These are phyloP conservation scores for Thunnus albacares DNA, from an alignment of 2,797 vertebrate genomes.

Conservation along the genomic window DNA sequence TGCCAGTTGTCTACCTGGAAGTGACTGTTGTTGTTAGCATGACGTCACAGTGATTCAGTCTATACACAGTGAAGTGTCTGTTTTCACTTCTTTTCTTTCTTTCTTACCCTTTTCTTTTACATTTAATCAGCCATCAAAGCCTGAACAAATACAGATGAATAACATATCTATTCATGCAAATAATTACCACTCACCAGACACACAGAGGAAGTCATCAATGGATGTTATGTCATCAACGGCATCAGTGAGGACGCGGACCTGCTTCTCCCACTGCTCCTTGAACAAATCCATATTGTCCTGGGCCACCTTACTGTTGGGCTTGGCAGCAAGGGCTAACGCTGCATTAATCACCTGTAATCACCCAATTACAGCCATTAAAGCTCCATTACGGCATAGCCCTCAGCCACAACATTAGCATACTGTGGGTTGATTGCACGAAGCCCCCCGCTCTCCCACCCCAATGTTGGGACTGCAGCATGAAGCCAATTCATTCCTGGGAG, in stretches of 20 bases:
- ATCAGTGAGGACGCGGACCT: constrained; percentile 96
- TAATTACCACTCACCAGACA: constrained; percentile 92
- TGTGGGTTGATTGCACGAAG: constrained; percentile 63
- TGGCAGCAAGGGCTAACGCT: constrained; percentile 95
- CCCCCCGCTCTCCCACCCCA: constrained; percentile 32
- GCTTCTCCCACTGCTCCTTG: constrained; percentile 99
- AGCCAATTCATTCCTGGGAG: constrained; percentile 65
- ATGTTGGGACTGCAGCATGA: constrained; percentile 55
- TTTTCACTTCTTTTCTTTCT: not conserved
- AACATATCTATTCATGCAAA: constrained; percentile 3
- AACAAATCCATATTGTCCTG: constrained; percentile 99
- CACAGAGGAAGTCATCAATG: constrained; percentile 98
- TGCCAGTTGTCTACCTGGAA: too few species aligned
- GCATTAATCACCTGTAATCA: constrained; percentile 97
- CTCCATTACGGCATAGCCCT: constrained; percentile 69
- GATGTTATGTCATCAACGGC: constrained; percentile 99
- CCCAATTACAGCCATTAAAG: constrained; percentile 82
- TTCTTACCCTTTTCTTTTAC: not conserved
- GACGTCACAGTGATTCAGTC: too few species aligned
- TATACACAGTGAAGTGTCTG: not conserved
- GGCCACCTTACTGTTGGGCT: constrained; percentile 98
- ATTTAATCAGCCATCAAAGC: not conserved
- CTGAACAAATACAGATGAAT: not conserved
- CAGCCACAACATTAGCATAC: constrained; percentile 78
- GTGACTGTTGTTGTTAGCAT: too few species aligned